Base-by-base conservation (phyloP, 2,888 invertebrate species). In the Athrips mouffetella region DNA sequence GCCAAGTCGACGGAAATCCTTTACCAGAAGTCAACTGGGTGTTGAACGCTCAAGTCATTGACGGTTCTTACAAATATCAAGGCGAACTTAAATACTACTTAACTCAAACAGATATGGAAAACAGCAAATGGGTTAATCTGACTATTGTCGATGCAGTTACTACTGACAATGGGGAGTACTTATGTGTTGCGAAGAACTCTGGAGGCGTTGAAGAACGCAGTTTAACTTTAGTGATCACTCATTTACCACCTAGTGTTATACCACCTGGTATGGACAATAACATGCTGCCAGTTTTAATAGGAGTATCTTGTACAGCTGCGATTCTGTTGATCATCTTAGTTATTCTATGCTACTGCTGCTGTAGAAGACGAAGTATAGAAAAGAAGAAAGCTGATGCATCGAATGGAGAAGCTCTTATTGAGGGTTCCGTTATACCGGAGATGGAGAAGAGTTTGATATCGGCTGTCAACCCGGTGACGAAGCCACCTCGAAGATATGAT, bases 401-500 rank as follows among this genome's bases (percentile, higher is more conserved):
- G 0, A 92, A 92, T 53, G 92, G 91, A 5, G 91, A 93, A 57
- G 92, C 94, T 8, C 89, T 93, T 62, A 90, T 94, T 51, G 94
- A 94, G 70, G 93, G 93, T 1, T 93, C 94, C 0, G 93, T 94
- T 1, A 92, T 93, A 44, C 92, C 93, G 50, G 96, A 96, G 70
- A 94, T 95, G 89, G 95, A 95, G 71, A 96, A 96, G 76, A 94
- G 94, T 55, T 82, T 96, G 42, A 92, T 96, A 55, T 94, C 94
- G 2, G 94, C 95, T 45, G 94, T 95, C 21, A 95, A 96, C 80
- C 95, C 95, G 0, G 93, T 96, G 13, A 93, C 94, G 50, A 96
- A 96, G 68, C 94, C 95, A 0, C 94, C 95, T 3, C 87, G 95
- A 42, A 89, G 94, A 52, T 94, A 93, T 57, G 94, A 95, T 51